Evolutionary conservation across 2,797 vertebrate genomes (phyloP).

Genomic region (Hirundo rustica): DNA sequence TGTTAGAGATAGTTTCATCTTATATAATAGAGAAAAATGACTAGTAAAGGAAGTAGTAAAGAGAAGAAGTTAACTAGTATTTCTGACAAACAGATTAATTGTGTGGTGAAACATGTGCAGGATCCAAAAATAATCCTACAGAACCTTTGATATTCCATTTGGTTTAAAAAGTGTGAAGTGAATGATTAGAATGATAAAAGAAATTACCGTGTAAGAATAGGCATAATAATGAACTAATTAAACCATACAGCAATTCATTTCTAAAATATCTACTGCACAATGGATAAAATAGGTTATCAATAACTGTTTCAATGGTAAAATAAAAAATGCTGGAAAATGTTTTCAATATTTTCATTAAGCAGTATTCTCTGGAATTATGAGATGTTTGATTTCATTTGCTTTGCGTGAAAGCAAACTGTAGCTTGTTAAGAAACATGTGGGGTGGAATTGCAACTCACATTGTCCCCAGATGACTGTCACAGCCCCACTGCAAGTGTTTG

Average conservation of each 20-base stretch:
- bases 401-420: neutral
- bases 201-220: slow-evolving; percentile 67
- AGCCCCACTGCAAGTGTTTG: neutral
- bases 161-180: slow-evolving; percentile 55
- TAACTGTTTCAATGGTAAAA: slow-evolving; percentile 56
- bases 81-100: slow-evolving; percentile 73
- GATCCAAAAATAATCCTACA: slow-evolving; percentile 61
- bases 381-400: slow-evolving; percentile 25
- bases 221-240: slow-evolving; percentile 71
- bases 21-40: neutral
- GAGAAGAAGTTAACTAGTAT: slow-evolving; percentile 52
- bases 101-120: slow-evolving; percentile 58
- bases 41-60: slow-evolving; percentile 37
- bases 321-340: slow-evolving; percentile 37
- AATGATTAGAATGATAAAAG: slow-evolving; percentile 73
- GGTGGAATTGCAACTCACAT: neutral
- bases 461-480: neutral
- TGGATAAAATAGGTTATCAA: slow-evolving; percentile 70
- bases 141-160: slow-evolving; percentile 64
- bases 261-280: slow-evolving; percentile 69
- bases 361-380: slow-evolving; percentile 1
- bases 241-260: slow-evolving; percentile 68
- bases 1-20: neutral
- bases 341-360: slow-evolving; percentile 50
- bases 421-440: neutral